Base-by-base conservation (phyloP, 2,113 vertebrate genomes). In the Rhegmatorhina hoffmannsi region DNA sequence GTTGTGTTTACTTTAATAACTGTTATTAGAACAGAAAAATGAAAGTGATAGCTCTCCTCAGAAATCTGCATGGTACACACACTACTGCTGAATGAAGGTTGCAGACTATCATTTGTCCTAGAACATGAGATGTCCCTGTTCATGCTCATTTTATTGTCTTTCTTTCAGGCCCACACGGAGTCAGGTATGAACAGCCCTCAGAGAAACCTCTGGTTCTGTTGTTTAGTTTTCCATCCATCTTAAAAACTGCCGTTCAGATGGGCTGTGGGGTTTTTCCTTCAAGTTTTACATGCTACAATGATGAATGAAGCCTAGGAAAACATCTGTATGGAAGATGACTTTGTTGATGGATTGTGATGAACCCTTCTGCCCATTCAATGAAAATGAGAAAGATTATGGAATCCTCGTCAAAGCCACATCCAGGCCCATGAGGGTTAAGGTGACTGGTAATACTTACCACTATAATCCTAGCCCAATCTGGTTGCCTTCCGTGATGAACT, bases 401-500 rank as follows among this genome's bases (percentile, higher is more conserved):
- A 85, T 38, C 28, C 33, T 60, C 46, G 70, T 68, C 36, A 50
- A 50, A 85, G 38, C 33, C 64, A 82, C 24, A 59, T 11, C 14
- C 47, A 50, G 0, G 2, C 9, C 58, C 34, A 14, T 0, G 5
- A 86, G 36, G 62, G 29, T 20, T 40, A 38, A 29, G 4, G 18
- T 31, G 49, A 58, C 46, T 8, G 7, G 1, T 2, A 36, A 67
- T 0, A 59, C 17, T 10, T 44, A 80, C 31, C 55, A 31, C 44
- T 17, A 7, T 0, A 7, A 36, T 5, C 16, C 7, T 2, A 47
- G 19, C 18, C 50, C 44, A 11, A 2, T 6, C 44, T 46, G 18
- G 34, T 0, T 82, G 44, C 14, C 9, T 8, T 34, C n/a, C 46
- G 17, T 31, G 43, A 49, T 5, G 4, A 40, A 7, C 43, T 18